phyloP scores from a whole-genome alignment of 92 coral and sea anemone species.

The Siderastrea radians region DNA sequence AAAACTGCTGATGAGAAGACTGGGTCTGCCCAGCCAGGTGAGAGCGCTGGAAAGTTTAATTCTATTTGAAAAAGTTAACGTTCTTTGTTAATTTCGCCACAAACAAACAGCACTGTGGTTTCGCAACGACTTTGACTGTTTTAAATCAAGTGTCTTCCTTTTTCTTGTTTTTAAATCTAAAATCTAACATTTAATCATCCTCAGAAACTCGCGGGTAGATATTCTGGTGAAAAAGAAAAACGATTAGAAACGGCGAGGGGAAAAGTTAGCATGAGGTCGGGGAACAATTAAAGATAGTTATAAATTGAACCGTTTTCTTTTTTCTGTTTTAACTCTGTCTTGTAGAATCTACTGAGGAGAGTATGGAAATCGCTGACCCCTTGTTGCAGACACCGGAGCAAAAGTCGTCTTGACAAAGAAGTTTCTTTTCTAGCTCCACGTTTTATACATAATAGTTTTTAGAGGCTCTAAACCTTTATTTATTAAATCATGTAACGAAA shows the following conservation, averaged over 20 bases:
- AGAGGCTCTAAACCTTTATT: not conserved
- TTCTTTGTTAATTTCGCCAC: too few species aligned
- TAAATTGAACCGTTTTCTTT: not conserved
- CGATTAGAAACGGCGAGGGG: not conserved
- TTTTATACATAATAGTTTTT: not conserved
- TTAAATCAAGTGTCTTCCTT: not conserved
- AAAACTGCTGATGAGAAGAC: conserved; percentile 15
- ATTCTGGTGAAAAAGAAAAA: too few species aligned
- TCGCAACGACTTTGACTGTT: not conserved
- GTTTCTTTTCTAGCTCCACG: not conserved
- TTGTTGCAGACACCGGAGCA: not conserved
- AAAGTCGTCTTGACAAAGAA: conserved; percentile 6
- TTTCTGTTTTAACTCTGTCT: not conserved
- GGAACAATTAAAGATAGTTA: too few species aligned
- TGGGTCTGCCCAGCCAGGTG: not conserved
- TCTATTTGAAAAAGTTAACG: too few species aligned
- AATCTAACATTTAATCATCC: too few species aligned
- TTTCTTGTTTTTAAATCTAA: not conserved
- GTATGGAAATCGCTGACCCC: conserved; percentile 11
- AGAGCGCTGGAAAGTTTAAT: not conserved
- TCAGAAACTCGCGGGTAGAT: too few species aligned
- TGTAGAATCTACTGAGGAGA: conserved; percentile 14
- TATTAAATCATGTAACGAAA: not conserved
- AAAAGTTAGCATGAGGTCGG: too few species aligned
- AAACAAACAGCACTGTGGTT: too few species aligned